Evolutionary conservation across 2,888 invertebrate species (phyloP).

Genomic region (Chesias legatella): DNA sequence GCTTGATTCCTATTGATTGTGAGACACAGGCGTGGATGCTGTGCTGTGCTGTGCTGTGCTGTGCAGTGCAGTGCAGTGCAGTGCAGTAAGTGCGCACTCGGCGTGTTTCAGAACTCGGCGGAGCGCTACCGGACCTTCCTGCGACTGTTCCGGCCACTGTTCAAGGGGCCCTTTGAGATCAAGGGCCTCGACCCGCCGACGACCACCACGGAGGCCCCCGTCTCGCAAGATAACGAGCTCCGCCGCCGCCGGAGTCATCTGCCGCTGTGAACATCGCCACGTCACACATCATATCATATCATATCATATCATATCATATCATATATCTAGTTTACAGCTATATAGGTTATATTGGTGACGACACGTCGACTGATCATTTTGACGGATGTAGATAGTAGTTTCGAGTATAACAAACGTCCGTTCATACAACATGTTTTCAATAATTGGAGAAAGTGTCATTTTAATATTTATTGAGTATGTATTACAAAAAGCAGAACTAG

Average conservation of each 20-base stretch:
- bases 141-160: constrained; percentile 86
- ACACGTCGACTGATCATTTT: no score
- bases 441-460: no score
- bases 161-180: constrained; percentile 86
- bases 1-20: no score
- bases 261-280: not conserved
- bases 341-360: no score
- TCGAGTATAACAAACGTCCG: no score
- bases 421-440: no score
- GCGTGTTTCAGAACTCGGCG: constrained; percentile 86
- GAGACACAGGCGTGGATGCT: no score
- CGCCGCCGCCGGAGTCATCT: constrained; percentile 36
- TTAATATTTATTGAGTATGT: no score
- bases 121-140: constrained; percentile 86
- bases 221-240: constrained; percentile 49
- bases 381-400: no score
- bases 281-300: not conserved
- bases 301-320: not conserved
- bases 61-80: not conserved
- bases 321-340: no score
- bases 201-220: constrained; percentile 60
- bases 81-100: no score
- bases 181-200: constrained; percentile 84
- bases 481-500: no score
- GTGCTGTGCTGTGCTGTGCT: not conserved